A percentile compares a stretch with the other conserved stretches of the same genome.
These are phyloP conservation scores for Gallinago stenura DNA, from an alignment of 2,797 vertebrate genomes.

Conservation along the genomic window DNA sequence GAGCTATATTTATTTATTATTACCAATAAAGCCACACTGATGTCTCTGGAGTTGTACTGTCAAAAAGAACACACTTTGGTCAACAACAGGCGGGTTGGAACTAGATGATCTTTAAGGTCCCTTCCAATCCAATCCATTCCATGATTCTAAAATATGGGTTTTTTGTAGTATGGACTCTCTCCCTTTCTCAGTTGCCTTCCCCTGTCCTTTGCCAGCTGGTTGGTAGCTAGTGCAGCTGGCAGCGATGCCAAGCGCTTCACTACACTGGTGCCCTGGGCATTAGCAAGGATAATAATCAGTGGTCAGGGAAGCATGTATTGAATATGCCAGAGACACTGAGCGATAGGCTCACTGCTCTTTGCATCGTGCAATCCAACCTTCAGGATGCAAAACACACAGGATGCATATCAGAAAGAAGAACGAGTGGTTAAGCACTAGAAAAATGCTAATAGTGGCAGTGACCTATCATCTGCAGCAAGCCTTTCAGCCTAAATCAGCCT, in stretches of 20 bases:
- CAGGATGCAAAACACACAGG: background rate
- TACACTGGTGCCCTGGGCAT: slow-evolving; percentile 20
- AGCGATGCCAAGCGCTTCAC: background rate
- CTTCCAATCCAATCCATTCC: too few species aligned
- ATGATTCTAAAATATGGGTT: background rate
- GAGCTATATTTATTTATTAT: background rate
- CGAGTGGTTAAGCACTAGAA: background rate
- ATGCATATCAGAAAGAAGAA: background rate
- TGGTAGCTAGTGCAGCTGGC: background rate
- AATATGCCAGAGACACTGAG: background rate
- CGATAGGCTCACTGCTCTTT: background rate
- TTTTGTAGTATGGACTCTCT: background rate
- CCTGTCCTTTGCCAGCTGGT: background rate
- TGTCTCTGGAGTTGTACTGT: background rate
- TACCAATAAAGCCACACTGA: background rate
- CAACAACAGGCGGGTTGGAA: too few species aligned
- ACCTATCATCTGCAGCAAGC: background rate
- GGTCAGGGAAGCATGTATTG: background rate
- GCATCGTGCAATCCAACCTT: background rate
- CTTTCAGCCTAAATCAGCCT: background rate
- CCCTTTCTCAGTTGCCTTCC: background rate
- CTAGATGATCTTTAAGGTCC: too few species aligned
- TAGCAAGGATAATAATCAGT: slow-evolving; percentile 16
- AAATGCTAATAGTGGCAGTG: background rate
- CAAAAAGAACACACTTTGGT: background rate